Evolutionary conservation across 1,140 invertebrate species (phyloP).

Genomic region (Trachymyrmex cornetzi): DNA sequence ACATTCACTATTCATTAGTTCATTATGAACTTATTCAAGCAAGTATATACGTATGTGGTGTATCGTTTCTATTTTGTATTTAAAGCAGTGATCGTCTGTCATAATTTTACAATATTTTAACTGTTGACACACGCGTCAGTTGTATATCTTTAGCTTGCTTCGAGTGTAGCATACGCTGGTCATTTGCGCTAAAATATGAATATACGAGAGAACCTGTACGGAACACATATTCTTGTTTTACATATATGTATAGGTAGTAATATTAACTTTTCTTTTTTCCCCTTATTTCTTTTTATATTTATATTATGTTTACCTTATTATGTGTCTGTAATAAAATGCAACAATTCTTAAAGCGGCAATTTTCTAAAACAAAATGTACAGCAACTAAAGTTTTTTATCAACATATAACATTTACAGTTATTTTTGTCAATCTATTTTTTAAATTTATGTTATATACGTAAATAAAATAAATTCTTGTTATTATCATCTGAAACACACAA

Average conservation of each 20-base stretch:
- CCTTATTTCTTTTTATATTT: neutral
- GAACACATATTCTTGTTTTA: neutral
- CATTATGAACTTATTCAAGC: neutral
- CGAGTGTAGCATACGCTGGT: neutral
- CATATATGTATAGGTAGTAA: neutral
- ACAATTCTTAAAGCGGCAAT: neutral
- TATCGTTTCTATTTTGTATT: neutral
- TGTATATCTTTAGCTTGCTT: slow-evolving; percentile 39
- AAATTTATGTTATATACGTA: too few species aligned
- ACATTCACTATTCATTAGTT: neutral
- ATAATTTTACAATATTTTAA: slow-evolving; percentile 39
- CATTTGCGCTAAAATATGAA: slow-evolving; percentile 22
- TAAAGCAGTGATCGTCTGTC: neutral
- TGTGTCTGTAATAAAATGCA: neutral
- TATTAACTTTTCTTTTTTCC: neutral
- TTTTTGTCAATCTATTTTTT: too few species aligned
- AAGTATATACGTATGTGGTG: too few species aligned
- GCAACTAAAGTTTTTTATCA: too few species aligned
- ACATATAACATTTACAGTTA: too few species aligned
- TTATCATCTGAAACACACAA: too few species aligned
- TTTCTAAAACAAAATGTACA: neutral
- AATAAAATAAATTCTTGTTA: too few species aligned
- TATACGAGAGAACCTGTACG: slow-evolving; percentile 26
- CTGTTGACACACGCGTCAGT: slow-evolving; percentile 7
- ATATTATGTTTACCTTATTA: neutral